Evolutionary conservation across 1,140 invertebrate species (phyloP).

Genomic region (Venustaconcha ellipsiformis): DNA sequence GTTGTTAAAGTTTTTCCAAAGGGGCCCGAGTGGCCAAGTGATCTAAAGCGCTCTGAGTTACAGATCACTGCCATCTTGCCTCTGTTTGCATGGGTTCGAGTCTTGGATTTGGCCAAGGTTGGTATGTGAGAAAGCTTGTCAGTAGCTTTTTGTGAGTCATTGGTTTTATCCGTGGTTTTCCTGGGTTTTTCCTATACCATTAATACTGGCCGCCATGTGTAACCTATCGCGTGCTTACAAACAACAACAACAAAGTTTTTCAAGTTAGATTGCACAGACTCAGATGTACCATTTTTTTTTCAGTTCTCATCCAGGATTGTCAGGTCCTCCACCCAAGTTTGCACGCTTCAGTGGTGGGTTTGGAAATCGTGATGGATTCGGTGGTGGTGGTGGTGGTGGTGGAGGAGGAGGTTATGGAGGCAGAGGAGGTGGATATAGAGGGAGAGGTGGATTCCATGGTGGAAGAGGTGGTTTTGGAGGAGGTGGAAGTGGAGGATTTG

Average conservation of each 20-base stretch:
- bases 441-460: neutral
- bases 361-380: constrained; percentile 11
- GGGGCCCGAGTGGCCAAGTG: too few relatives aligned
- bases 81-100: too few relatives aligned
- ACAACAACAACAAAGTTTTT: neutral
- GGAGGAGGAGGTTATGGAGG: constrained; percentile 27
- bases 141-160: too few relatives aligned
- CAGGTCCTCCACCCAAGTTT: constrained; percentile 32
- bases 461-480: constrained; percentile 9
- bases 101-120: too few relatives aligned
- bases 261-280: neutral
- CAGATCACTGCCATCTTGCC: too few relatives aligned
- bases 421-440: constrained; percentile 27
- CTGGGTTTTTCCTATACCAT: too few relatives aligned
- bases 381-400: constrained; percentile 24
- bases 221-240: neutral
- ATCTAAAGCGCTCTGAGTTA: too few relatives aligned
- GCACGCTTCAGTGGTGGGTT: constrained; percentile 14
- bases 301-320: constrained; percentile 12
- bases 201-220: too few relatives aligned
- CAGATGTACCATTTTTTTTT: constrained; percentile 14
- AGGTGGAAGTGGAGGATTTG: constrained; percentile 1
- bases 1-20: neutral
- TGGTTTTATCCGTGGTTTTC: too few relatives aligned
- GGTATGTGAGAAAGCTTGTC: too few relatives aligned